phyloP scores from a whole-genome alignment of 2,113 vertebrate species.

The Platysternon megacephalum region DNA sequence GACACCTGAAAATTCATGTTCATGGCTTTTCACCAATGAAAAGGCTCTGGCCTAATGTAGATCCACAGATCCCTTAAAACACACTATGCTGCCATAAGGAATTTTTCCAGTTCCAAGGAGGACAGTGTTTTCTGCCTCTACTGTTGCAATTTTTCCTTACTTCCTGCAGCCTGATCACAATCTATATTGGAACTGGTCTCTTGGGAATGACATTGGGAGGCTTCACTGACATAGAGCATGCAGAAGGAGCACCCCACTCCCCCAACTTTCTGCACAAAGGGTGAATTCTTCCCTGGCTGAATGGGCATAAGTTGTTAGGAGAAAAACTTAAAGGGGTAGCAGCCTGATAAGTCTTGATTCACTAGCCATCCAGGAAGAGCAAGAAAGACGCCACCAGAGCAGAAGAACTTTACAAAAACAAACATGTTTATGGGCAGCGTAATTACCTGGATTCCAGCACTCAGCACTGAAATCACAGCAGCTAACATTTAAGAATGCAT shows the following conservation, averaged over 20 bases:
- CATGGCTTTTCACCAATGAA: background rate
- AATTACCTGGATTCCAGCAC: background rate
- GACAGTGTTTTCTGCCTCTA: background rate
- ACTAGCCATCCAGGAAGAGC: rapidly evolving
- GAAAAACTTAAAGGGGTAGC: background rate
- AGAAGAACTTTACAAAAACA: background rate
- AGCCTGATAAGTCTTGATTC: background rate
- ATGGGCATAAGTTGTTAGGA: background rate
- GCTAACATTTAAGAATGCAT: background rate
- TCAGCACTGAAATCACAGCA: background rate
- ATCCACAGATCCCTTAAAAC: background rate
- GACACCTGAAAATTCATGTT: background rate
- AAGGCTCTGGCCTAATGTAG: background rate
- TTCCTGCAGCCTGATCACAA: background rate
- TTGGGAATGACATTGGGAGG: background rate
- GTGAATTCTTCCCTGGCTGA: background rate
- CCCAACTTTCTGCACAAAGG: background rate
- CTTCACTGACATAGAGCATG: background rate
- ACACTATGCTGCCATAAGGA: background rate
- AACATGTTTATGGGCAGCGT: background rate
- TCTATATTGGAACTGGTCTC: background rate
- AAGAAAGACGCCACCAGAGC: background rate
- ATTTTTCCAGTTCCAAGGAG: background rate
- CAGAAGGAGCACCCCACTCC: background rate
- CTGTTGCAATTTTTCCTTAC: background rate